Evolutionary conservation across 2,113 vertebrate species (phyloP).

Genomic region (Anarhynchus alexandrinus): DNA sequence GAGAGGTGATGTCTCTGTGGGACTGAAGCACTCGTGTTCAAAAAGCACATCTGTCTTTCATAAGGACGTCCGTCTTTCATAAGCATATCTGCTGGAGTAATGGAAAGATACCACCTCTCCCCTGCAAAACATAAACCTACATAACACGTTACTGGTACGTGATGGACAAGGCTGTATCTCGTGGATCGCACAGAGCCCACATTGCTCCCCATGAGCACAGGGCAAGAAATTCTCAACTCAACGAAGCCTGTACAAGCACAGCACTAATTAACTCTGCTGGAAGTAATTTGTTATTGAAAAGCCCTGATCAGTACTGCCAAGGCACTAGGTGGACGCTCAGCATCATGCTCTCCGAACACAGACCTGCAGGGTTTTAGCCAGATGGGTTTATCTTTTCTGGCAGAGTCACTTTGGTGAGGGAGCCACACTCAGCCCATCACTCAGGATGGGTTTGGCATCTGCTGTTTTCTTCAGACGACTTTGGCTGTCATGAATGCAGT

Average conservation of each 20-base stretch:
- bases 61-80: neutral
- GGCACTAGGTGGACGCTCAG: neutral
- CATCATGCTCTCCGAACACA: neutral
- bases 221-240: neutral
- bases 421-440: neutral
- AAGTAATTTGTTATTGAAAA: neutral
- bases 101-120: neutral
- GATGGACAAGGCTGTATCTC: rapidly evolving
- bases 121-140: neutral
- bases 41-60: neutral
- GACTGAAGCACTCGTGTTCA: neutral
- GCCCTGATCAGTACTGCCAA: neutral
- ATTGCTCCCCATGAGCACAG: rapidly evolving
- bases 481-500: neutral
- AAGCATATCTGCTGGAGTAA: neutral
- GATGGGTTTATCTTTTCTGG: neutral
- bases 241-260: neutral
- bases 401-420: neutral
- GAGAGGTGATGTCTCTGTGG: neutral
- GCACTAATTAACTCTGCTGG: neutral
- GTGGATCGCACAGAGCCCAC: rapidly evolving
- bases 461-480: neutral
- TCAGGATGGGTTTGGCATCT: neutral
- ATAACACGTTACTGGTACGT: rapidly evolving
- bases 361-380: neutral